These are phyloP conservation scores for Melieria omissa DNA, from an alignment of 2,888 invertebrate species.

Conservation along the genomic window DNA sequence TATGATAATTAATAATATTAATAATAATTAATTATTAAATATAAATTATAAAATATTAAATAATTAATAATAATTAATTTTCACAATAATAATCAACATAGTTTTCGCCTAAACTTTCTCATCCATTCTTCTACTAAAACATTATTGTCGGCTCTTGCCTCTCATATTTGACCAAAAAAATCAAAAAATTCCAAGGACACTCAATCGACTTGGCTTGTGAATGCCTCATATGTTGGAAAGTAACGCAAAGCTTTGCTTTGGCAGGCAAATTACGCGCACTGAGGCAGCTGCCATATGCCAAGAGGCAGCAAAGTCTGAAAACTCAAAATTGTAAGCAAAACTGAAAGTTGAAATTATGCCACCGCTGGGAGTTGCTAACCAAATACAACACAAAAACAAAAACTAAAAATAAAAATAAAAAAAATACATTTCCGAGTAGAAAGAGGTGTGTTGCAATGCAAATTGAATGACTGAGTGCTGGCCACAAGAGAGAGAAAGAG, in stretches of 20 bases:
- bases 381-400: constrained; percentile 1
- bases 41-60: too few relatives aligned
- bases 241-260: constrained; percentile 23
- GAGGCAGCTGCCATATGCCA: not conserved
- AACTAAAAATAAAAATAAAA: not conserved
- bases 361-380: constrained; percentile 26
- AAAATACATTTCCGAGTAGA: not conserved
- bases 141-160: too few relatives aligned
- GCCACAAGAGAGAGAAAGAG: too few relatives aligned
- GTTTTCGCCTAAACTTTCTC: too few relatives aligned
- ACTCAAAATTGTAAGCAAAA: not conserved
- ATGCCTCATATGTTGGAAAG: constrained; percentile 8
- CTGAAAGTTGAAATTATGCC: constrained; percentile 18
- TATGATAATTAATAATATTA: too few relatives aligned
- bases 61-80: too few relatives aligned
- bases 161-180: too few relatives aligned
- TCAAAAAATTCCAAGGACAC: not conserved
- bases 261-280: not conserved
- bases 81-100: too few relatives aligned
- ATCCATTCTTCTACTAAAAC: too few relatives aligned
- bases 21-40: too few relatives aligned
- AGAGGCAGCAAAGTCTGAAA: not conserved
- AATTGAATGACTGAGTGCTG: too few relatives aligned
- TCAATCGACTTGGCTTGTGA: constrained; percentile 25
- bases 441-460: not conserved